Conservation (phyloP, 2,888 invertebrate species). For the Pinctada fucata region DNA sequence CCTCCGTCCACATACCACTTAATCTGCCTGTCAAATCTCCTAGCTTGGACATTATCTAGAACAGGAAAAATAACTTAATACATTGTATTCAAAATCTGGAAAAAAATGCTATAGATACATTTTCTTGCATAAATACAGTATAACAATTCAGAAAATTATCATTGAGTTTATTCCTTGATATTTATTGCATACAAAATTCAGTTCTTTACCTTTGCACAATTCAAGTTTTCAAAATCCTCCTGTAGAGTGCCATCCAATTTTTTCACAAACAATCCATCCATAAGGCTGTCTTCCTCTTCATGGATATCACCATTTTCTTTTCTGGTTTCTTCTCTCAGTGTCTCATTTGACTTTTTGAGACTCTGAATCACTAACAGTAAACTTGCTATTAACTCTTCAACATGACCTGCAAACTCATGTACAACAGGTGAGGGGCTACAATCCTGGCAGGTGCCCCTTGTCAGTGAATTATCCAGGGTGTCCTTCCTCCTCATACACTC, state of each 20-base stretch:
- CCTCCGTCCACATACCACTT: not conserved
- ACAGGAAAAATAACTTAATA: not conserved
- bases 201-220: too few species aligned
- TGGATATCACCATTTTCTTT: not conserved
- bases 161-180: too few species aligned
- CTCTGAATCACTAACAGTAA: constrained; percentile 81
- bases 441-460: constrained; percentile 9
- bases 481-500: not conserved
- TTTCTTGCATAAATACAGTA: not conserved
- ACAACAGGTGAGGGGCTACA: constrained; percentile 14
- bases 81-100: not conserved
- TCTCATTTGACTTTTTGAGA: constrained; percentile 79
- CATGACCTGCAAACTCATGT: constrained; percentile 46
- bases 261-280: too few species aligned
- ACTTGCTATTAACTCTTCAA: constrained; percentile 79
- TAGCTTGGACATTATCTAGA: constrained; percentile 17
- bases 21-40: constrained; percentile 9
- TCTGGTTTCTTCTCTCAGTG: not conserved
- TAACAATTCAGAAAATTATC: too few species aligned
- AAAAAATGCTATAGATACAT: not conserved
- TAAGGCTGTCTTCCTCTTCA: not conserved
- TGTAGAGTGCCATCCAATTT: too few species aligned
- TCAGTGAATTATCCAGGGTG: constrained; percentile 20
- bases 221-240: too few species aligned
- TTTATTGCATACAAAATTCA: too few species aligned